Evolutionary conservation across 1,140 invertebrate species (phyloP).

Genomic region (Atta cephalotes): DNA sequence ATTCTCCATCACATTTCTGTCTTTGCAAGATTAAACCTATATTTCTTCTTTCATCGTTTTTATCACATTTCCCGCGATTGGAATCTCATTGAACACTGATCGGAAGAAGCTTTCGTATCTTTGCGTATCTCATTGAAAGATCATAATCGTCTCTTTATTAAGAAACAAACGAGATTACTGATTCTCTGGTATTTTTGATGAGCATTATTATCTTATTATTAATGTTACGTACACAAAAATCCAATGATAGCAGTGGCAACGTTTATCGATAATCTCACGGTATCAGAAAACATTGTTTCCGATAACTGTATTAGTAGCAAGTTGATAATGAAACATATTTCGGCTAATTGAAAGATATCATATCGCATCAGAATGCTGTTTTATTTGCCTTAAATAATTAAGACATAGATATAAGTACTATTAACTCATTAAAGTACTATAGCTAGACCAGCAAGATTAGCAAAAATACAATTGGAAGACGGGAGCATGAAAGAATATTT

Average conservation of each 20-base stretch:
- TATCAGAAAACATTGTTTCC: not conserved
- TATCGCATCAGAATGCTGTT: not conserved
- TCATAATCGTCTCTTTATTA: constrained; percentile 27
- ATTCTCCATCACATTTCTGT: constrained; percentile 20
- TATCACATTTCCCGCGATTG: constrained; percentile 44
- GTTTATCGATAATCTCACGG: not conserved
- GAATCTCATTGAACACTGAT: constrained; percentile 35
- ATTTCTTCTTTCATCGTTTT: constrained; percentile 11
- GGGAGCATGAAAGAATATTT: no score
- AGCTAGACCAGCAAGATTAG: no score
- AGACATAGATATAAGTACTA: not conserved
- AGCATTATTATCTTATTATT: not conserved
- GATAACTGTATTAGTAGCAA: not conserved
- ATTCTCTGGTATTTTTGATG: not conserved
- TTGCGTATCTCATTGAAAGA: not conserved
- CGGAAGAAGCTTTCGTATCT: constrained; percentile 9
- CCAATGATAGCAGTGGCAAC: not conserved
- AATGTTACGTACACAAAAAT: not conserved
- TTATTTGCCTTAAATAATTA: not conserved
- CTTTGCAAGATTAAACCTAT: constrained; percentile 40
- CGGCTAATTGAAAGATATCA: not conserved
- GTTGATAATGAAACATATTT: constrained; percentile 1
- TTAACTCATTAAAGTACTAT: no score
- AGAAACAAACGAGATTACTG: not conserved
- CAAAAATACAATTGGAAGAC: no score